Percentiles rank a stretch among this genome's conserved stretches.
Evolutionary conservation across 2,888 invertebrate species (phyloP).

Genomic region (Lithophane socia): DNA sequence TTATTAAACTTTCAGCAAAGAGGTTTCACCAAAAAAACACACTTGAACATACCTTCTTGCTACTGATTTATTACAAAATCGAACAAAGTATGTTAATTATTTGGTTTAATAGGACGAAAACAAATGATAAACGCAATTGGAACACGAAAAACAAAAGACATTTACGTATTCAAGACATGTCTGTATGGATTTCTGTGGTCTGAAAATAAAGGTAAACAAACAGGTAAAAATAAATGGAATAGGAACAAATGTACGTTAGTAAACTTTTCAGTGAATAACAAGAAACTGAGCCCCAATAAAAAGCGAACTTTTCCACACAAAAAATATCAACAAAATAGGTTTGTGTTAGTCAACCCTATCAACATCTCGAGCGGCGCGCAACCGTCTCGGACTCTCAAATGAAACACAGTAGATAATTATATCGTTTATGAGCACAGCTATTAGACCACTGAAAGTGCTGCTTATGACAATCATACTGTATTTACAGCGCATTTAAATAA

Average conservation of each 20-base stretch:
- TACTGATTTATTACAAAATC: not conserved
- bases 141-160: constrained; percentile 3
- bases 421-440: constrained; percentile 56
- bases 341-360: constrained; percentile 14
- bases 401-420: constrained; percentile 58
- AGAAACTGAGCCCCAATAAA: not conserved
- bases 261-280: not conserved
- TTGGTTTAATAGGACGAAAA: not conserved
- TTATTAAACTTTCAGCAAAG: not conserved
- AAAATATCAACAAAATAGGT: not conserved
- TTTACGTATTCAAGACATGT: too few relatives aligned
- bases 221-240: not conserved
- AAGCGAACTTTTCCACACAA: too few relatives aligned
- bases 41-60: not conserved
- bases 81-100: not conserved
- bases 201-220: not conserved
- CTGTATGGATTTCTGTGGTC: too few relatives aligned
- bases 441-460: constrained; percentile 55
- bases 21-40: not conserved
- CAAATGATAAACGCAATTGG: not conserved
- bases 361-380: constrained; percentile 10
- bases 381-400: constrained; percentile 39
- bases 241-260: not conserved
- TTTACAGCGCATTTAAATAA: too few relatives aligned
- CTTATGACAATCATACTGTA: not conserved